These are phyloP conservation scores for Furcifer pardalis DNA, from an alignment of 2,797 vertebrate genomes.

Conservation along the genomic window DNA sequence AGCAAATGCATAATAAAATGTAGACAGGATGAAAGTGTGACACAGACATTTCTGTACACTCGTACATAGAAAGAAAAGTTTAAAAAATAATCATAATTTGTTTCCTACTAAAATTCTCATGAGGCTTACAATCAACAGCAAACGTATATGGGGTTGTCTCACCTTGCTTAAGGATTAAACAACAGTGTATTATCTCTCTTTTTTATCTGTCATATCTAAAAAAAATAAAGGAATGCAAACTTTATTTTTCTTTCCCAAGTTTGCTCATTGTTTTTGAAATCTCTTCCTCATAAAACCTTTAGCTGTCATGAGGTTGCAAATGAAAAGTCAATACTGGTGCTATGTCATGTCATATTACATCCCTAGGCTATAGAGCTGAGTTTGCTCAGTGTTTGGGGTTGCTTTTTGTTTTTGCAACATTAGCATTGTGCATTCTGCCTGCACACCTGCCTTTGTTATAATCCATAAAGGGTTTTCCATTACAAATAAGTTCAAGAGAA, in stretches of 20 bases:
- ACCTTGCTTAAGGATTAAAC: conserved; percentile 59
- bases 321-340: conserved; percentile 54
- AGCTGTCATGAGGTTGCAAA: conserved; percentile 64
- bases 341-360: conserved; percentile 45
- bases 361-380: conserved; percentile 52
- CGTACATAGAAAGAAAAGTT: conserved; percentile 71
- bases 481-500: conserved; percentile 32
- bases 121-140: conserved; percentile 63
- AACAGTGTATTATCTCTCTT: conserved; percentile 32
- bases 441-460: conserved; percentile 45
- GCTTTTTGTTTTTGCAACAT: conserved; percentile 42
- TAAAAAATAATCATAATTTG: conserved; percentile 77
- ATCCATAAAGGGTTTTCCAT: conserved; percentile 11
- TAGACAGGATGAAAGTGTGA: conserved; percentile 74
- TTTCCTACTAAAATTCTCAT: conserved; percentile 62
- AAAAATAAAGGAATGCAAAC: conserved; percentile 67
- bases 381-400: conserved; percentile 39
- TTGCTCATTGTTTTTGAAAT: conserved; percentile 73
- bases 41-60: conserved; percentile 65
- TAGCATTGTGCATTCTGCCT: conserved; percentile 47
- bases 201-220: conserved; percentile 63
- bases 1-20: conserved; percentile 85
- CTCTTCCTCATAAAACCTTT: conserved; percentile 44
- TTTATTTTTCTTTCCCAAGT: conserved; percentile 68
- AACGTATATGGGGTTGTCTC: conserved; percentile 60